phyloP scores from a whole-genome alignment of 2,888 invertebrate genomes.

The Orchesella flavescens region DNA sequence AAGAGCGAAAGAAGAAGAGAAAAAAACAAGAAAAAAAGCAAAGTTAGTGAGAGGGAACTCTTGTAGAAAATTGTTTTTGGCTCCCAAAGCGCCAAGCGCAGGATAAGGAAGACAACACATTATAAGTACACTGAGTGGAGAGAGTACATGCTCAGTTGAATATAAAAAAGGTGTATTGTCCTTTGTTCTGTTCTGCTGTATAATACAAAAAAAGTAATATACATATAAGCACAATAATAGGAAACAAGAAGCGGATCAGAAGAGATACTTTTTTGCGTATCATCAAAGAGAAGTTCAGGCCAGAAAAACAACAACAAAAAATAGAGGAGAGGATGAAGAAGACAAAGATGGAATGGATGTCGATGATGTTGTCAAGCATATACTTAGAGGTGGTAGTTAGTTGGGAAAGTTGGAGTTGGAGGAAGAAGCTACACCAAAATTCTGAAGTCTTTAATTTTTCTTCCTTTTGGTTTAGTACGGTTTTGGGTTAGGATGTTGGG shows the following conservation, averaged over 20 bases:
- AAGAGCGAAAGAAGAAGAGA: neutral
- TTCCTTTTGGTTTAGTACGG: too few species aligned
- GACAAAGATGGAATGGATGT: neutral
- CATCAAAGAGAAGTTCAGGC: neutral
- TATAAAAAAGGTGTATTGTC: neutral
- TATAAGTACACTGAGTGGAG: too few species aligned
- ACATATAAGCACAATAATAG: neutral
- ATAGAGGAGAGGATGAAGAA: neutral
- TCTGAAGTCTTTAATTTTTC: too few species aligned
- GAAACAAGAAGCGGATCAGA: neutral
- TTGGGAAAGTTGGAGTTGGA: too few species aligned
- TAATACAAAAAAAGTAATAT: too few species aligned
- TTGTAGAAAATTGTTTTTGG: conserved; percentile 25
- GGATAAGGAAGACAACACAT: conserved; percentile 1
- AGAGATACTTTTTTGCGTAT: conserved; percentile 13
- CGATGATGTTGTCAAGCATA: neutral
- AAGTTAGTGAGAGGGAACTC: conserved; percentile 6
- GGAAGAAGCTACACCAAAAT: too few species aligned
- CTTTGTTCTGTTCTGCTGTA: neutral
- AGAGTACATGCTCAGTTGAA: neutral
- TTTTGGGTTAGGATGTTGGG: neutral
- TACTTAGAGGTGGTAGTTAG: too few species aligned
- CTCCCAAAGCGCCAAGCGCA: conserved; percentile 29
- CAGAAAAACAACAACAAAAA: neutral
- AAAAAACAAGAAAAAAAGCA: neutral